Evolutionary conservation across 2,113 vertebrate species (phyloP), one percentile per base, ranked within the genome.

Genomic region (Gavia stellata): DNA sequence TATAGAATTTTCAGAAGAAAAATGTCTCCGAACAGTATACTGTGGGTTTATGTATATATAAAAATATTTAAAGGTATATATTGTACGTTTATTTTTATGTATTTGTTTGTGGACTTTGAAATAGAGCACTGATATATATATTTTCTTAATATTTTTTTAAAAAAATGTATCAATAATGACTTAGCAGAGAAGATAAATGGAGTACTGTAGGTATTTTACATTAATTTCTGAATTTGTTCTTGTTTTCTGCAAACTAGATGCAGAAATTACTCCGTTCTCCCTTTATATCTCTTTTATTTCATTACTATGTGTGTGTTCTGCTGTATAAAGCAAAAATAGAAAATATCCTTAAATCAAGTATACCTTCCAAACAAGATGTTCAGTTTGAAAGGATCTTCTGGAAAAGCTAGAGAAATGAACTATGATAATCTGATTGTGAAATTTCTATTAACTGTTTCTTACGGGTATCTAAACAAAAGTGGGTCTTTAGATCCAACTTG

Each of bases 271-370:
- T 78, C 34, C 3, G 0, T 20, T 89, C 20, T 84, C 14, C 10
- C 25, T 73, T 90, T 59, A 6, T 45, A 5, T 62, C 18, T 92
- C 5, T 36, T 52, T 70, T 42, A 26, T 66, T 80, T 83, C 42
- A 36, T 88, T 66, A 16, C 34, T 70, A 0, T 34, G 2, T 56
- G 9, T 70, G 12, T 0, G 0, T 16, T 82, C 42, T 56, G 19
- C 38, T 86, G 11, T 38, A 23, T 61, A 70, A 95, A 82, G 25
- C 4, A 52, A 40, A 82, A 42, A 5, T 8, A 34, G 11, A 88
- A 52, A 63, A 12, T 21, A 8, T 47, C 28, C 9, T 65, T 81
- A 34, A 59, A 40, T 78, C 4, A 86, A 34, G 9, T 34, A 14
- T 20, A 44, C 20, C 6, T 87, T 74, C 42, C 50, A 75, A 82